Percentiles rank a stretch among this genome's conserved stretches.
phyloP scores from a whole-genome alignment of 2,888 invertebrate species.

The Lasioglossum villosulum region DNA sequence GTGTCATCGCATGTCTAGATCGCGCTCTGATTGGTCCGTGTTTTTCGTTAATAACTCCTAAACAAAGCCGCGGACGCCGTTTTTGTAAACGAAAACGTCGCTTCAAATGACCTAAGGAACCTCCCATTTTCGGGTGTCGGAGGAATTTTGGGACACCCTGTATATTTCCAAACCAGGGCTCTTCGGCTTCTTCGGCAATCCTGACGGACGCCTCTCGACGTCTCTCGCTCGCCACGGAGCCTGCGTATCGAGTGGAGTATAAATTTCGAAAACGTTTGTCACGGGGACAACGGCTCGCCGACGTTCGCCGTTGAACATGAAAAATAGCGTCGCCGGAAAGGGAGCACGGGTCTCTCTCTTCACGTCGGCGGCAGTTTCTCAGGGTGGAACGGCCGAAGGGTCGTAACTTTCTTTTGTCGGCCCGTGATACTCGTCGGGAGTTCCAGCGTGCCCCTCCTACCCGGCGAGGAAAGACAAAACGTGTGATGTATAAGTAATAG shows the following conservation, averaged over 20 bases:
- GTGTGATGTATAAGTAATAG: slow-evolving; percentile 32
- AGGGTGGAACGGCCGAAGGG: slow-evolving; percentile 27
- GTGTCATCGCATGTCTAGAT: too few relatives aligned
- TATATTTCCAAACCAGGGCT: background rate
- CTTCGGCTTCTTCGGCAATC: slow-evolving; percentile 10
- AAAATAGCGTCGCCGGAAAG: slow-evolving; percentile 48
- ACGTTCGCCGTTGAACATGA: slow-evolving; percentile 47
- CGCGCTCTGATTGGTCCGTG: too few relatives aligned
- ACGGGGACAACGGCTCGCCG: slow-evolving; percentile 17
- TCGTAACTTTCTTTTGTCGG: slow-evolving; percentile 62
- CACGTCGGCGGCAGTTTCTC: slow-evolving; percentile 60
- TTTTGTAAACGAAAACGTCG: too few relatives aligned
- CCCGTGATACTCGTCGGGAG: slow-evolving; percentile 14
- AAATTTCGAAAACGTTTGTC: slow-evolving; percentile 60
- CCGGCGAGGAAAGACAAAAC: slow-evolving; percentile 17
- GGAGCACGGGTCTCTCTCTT: slow-evolving; percentile 55
- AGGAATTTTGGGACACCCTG: too few relatives aligned
- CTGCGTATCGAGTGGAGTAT: slow-evolving; percentile 36
- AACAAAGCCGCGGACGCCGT: too few relatives aligned
- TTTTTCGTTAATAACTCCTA: too few relatives aligned
- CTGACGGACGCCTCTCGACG: slow-evolving; percentile 28
- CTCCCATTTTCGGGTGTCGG: too few relatives aligned
- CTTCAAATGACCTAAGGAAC: too few relatives aligned
- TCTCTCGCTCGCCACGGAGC: background rate
- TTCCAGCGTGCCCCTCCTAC: background rate